Base-by-base conservation (phyloP, 2,888 invertebrate genomes). In the Xestia sexstrigata region DNA sequence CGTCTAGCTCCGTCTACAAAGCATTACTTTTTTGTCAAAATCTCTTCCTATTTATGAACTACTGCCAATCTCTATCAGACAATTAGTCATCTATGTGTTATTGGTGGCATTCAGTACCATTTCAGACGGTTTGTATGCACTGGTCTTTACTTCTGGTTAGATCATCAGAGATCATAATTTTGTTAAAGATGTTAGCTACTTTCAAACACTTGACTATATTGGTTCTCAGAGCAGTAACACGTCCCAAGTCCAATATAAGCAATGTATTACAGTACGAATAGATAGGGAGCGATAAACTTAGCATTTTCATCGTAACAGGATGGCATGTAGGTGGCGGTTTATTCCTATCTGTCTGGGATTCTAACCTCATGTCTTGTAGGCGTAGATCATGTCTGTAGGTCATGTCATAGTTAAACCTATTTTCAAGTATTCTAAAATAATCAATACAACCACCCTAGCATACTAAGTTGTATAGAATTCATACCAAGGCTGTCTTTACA, bases 261-360 rank as follows among this genome's bases (percentile, higher is more conserved):
- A 62, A 30, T 60, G 62, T 35, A 75, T 20, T 15, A 39, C 15
- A 55, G 8, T 52, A 74, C 15, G 26, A 20, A 55, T 58, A 47
- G 11, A n/a, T 65, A n/a, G n/a, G 55, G 35, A 13, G 52, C 66
- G n/a, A 63, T 55, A 39, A 68, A 83, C 11, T 62, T 62, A 35
- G 15, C 30, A 67, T 60, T 83, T 60, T 65, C 35, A 52, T 26
- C 15, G 47, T 62, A 78, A 39, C 45, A 58, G 39, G 45, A 49
- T n/a, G 68, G 42, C 68, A 52, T 79, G 42, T 67, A 67, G 84
- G 80, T 52, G 58, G 58, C 49, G 63, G 65, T 52, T 60, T 35
- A 79, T 80, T 73, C 47, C 17, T 49, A 26, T 39, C 42, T 68
- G 45, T 55, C 52, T 42, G 42, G 49, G 42, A 45, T 79, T 68